Base-by-base conservation (phyloP, 2,888 invertebrate genomes). In the Watsonalla binaria region DNA sequence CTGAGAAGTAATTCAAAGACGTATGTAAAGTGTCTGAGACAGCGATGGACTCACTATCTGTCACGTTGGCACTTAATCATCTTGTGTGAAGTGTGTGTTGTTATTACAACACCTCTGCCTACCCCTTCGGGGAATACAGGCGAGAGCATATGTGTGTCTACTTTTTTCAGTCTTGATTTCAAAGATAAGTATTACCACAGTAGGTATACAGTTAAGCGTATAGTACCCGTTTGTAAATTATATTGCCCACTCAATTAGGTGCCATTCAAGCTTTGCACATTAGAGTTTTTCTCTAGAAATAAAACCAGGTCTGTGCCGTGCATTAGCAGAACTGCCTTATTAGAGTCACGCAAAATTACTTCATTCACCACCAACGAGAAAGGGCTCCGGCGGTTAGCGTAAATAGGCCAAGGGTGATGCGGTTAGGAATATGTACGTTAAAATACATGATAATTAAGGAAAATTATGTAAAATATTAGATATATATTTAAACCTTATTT, bases 271-370 rank as follows among this genome's bases (percentile, higher is more conserved):
- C 45, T 45, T 53, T 42, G 53, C 60, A 65, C 63, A 65, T 55
- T 53, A 52, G 45, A 24, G 45, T 47, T 48, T 45, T 45, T 45
- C 45, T 13, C 48, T 48, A 50, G 54, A 51, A 53, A 51, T 53
- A 51, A 46, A 51, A 48, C 46, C 51, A 33, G 46, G 45, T 45
- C 42, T 51, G 45, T 45, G 46, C 45, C 46, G 45, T 57, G 53
- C 55, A 58, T 58, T 59, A 54, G 59, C 56, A 56, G 52, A 46
- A 51, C 39, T 54, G 6, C 39, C 53, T 54, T 51, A 70, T 72
- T 66, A 68, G 55, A 65, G 67, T 68, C 80, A 80, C 76, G 78
- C 72, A 68, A 81, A 78, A 81, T 81, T 67, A 76, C 80, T 80
- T 78, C 68, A 82, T 80, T 78, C 67, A 65, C 66, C 56, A 54